Evolutionary conservation across 2,113 vertebrate species (phyloP), one percentile per base, ranked within the genome.

Genomic region (Erinaceus europaeus): DNA sequence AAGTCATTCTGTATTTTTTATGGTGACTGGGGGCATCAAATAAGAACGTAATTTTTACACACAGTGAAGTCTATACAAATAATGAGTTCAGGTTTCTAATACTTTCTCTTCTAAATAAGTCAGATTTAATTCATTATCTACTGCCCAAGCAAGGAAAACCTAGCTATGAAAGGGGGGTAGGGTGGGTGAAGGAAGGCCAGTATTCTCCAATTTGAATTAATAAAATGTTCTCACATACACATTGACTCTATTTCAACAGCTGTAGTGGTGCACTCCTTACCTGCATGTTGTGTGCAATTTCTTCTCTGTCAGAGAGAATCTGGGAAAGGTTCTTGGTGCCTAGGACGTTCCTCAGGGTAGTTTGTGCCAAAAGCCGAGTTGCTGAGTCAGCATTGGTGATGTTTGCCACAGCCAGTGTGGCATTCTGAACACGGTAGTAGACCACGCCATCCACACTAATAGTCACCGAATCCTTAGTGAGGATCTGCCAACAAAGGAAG

Each of bases 281-380:
- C 98, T 99, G 98, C 98, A 99, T 99, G 91, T 97, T 98, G 95
- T 98, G 98, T 0, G 99, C 98, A 0, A 99, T 99, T 57, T 99
- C 98, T 82, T 99, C 98, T 0, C 98, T 97, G 93, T 99, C 99
- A 0, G 99, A 99, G 87, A 99, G 98, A 92, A 99, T 99, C 98
- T 99, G 96, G 3, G 99, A 95, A 86, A 99, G 98, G 96, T 98
- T 99, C 95, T 99, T 99, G 94, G 98, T 99, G 14, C 99, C 99
- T 95, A 99, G 97, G 2, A 99, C 98, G 0, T 99, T 99, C 96
- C 99, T 98, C 94, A 99, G 91, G 3, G 99, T 99, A 21, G 99
- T 99, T 90, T 99, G 98, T 15, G 99, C 99, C 96, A 99, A 65
- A 9, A 99, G 98, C 0, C 98, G 98, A 1, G 98, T 99, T 15